Evolutionary conservation across 2,113 vertebrate species (phyloP).

Genomic region (Oxyruncus cristatus): DNA sequence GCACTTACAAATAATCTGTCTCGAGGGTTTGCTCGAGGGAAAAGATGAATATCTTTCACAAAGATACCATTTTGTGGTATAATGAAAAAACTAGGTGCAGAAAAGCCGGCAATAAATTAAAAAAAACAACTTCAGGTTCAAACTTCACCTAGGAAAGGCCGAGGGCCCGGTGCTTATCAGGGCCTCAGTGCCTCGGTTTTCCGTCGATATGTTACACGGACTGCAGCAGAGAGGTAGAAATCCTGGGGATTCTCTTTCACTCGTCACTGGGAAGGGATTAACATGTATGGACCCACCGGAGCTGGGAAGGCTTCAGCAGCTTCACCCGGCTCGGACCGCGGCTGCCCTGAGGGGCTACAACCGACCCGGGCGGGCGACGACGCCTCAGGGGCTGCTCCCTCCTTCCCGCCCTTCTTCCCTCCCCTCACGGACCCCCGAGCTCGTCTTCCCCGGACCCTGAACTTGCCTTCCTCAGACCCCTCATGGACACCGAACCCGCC

Average conservation of each 20-base stretch:
- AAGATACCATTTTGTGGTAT: neutral
- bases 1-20: neutral
- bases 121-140: neutral
- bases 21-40: neutral
- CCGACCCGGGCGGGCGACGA: neutral
- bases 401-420: too few species aligned
- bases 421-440: too few species aligned
- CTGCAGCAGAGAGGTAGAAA: neutral
- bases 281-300: fast-evolving
- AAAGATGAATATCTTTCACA: neutral
- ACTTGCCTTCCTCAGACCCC: too few species aligned
- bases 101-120: neutral
- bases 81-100: neutral
- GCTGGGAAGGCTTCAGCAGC: too few species aligned
- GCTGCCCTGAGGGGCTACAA: neutral
- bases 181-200: fast-evolving
- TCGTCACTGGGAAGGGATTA: fast-evolving
- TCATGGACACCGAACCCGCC: too few species aligned
- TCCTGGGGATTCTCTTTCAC: fast-evolving
- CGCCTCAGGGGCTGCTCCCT: fast-evolving
- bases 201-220: fast-evolving
- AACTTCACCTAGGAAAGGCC: neutral
- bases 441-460: too few species aligned
- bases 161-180: fast-evolving
- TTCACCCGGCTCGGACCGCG: fast-evolving